Conservation (phyloP, 2,888 invertebrate genomes). For the Cremastinae sp. region DNA sequence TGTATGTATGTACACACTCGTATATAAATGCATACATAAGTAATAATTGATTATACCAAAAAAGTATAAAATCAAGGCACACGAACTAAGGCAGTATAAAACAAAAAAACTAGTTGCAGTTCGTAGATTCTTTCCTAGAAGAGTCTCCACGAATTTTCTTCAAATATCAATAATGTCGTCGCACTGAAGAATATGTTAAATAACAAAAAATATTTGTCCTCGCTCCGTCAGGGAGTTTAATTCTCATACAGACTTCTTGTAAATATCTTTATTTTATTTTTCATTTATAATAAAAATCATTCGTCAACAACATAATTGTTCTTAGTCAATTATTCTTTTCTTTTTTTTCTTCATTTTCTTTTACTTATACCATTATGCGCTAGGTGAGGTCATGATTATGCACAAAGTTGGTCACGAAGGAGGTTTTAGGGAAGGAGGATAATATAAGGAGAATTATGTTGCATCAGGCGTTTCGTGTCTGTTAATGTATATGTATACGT, state of each 20-base stretch:
- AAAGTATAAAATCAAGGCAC: slow-evolving; percentile 1
- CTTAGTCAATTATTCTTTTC: slow-evolving; percentile 78
- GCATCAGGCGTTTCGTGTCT: slow-evolving; percentile 72
- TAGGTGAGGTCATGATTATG: slow-evolving; percentile 78
- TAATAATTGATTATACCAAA: slow-evolving; percentile 27
- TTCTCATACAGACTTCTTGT: slow-evolving; percentile 77
- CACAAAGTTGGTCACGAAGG: slow-evolving; percentile 78
- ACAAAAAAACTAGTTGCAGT: slow-evolving; percentile 5
- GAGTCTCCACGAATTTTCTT: neutral
- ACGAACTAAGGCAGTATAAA: slow-evolving; percentile 2
- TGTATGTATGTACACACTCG: slow-evolving; percentile 2
- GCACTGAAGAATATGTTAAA: slow-evolving; percentile 41
- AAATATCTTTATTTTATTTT: slow-evolving; percentile 80
- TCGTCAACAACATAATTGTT: slow-evolving; percentile 81
- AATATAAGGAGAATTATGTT: slow-evolving; percentile 72
- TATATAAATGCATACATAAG: slow-evolving; percentile 23
- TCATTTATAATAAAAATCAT: slow-evolving; percentile 81
- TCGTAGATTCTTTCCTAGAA: neutral
- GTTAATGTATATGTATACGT: slow-evolving; percentile 64
- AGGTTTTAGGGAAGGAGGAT: slow-evolving; percentile 64
- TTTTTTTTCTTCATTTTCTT: slow-evolving; percentile 47
- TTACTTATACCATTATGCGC: slow-evolving; percentile 65
- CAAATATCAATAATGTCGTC: slow-evolving; percentile 35
- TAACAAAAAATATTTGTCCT: slow-evolving; percentile 19
- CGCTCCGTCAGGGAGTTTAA: slow-evolving; percentile 44